Base-by-base conservation (phyloP, 1,140 invertebrate species). In the Anastrepha ludens region DNA sequence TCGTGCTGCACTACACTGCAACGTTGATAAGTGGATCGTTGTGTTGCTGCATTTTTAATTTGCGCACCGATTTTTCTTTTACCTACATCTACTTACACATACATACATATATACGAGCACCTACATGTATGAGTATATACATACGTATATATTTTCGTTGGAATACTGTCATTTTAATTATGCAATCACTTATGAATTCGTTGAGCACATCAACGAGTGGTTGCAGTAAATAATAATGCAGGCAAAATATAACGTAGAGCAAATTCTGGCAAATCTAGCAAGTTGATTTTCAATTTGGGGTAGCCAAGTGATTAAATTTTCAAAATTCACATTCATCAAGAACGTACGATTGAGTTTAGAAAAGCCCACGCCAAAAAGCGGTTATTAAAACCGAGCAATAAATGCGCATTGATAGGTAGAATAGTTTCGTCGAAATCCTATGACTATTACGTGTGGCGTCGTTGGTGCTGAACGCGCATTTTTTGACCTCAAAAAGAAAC, bases 161-260 rank as follows among this genome's bases (percentile, higher is more conserved):
- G 41, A n/a, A 81, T 50, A 81, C 55, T 81, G 47, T 81, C 74
- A 29, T 81, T 81, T 81, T 81, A 81, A 81, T 81, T 81, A 81
- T 81, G 74, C 74, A 81, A 81, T 81, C 74, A 81, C 74, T 81
- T 81, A 81, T 81, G 74, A 81, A 81, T 55, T 81, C 67, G 74
- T 81, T 55, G 74, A 81, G 44, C 47, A 55, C 44, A 41, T 81
- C 47, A 55, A 81, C 44, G 17, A 81, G 47, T 81, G 74, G 47
- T 81, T 81, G 74, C 47, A 55, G 74, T 81, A 41, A 81, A 81
- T 81, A 81, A 81, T 81, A 81, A 81, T 81, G 47, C 17, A 41
- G 74, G 13, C n/a, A 55, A 55, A 78, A 55, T 8, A 50, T 41
- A 81, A 55, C n/a, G 20, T 55, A 20, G 6, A 55, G 47, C 70